Evolutionary conservation across 2,113 vertebrate species (phyloP).

Genomic region (Capra hircus): DNA sequence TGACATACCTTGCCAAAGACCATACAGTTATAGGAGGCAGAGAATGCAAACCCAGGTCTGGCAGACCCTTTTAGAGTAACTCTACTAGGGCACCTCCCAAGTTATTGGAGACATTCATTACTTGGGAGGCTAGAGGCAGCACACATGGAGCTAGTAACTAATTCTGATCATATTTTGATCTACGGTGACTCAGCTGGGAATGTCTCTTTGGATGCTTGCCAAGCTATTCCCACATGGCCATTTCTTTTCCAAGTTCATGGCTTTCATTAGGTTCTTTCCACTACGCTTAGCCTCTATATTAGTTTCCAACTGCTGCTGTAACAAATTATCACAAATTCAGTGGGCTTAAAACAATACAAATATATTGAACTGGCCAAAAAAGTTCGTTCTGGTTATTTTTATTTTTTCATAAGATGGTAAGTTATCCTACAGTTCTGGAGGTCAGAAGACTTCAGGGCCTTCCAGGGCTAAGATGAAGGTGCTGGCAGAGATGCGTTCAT

Average conservation of each 20-base stretch:
- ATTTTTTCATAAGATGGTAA: neutral
- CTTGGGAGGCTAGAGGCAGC: neutral
- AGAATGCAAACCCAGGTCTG: neutral
- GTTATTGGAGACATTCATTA: neutral
- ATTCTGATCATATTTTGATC: neutral
- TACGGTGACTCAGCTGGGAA: neutral
- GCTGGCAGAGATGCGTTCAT: neutral
- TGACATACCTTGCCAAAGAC: neutral
- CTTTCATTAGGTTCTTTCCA: neutral
- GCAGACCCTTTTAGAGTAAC: neutral
- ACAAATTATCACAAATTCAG: neutral
- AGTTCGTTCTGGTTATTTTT: neutral
- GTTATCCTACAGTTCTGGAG: neutral
- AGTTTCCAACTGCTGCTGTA: neutral
- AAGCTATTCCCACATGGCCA: neutral
- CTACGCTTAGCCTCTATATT: neutral
- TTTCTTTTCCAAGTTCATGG: neutral
- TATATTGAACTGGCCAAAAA: neutral
- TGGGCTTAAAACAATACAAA: neutral
- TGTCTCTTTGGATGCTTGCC: neutral
- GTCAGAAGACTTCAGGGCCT: neutral
- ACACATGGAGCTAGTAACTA: neutral
- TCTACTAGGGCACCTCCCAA: neutral
- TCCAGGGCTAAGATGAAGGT: neutral
- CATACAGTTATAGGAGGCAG: neutral